Base-by-base conservation (phyloP, 2,113 vertebrate genomes). In the Chelonoidis abingdonii region DNA sequence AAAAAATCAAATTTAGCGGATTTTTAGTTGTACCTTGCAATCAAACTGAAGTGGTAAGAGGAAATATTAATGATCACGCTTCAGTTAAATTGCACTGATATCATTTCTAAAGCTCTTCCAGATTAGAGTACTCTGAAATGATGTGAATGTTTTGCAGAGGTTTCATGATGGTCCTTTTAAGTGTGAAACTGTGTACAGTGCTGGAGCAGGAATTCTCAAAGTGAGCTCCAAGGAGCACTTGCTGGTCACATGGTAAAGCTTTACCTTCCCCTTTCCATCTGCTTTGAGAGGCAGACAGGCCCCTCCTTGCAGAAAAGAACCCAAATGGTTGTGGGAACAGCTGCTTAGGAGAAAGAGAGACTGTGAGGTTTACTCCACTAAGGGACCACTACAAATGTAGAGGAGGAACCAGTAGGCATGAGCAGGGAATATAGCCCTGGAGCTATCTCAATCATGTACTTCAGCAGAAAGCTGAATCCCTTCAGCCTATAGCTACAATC, bases 191-290 rank as follows among this genome's bases (percentile, higher is more conserved):
- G 52, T 84, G 47, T 11, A 72, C 3, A 81, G 5, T 13, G 94
- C 86, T 52, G 1, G 56, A 31, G 95, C 69, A 65, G 89, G 76
- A 21, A 16, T 17, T 35, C 41, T 0, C 3, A 2, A 69, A 44
- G 44, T 2, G 17, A 27, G 91, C 88, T 72, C 3, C 88, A 1
- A 91, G 88, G 89, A 78, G 78, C 47, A 89, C 57, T 83, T 49
- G 0, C 0, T 8, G 44, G 1, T 53, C 0, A 0, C 1, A 8
- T 0, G 16, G 41, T 2, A 0, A 54, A 62, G 62, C 87, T 94
- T 95, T 52, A 84, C 93, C 41, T n/a, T 91, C 59, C 54, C 81
- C 93, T 86, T 57, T 93, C 14, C 56, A 31, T 56, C 13, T 13
- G 52, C 21, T 6, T 47, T 24, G 29, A 57, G 89, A 1, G 0